phyloP scores from a whole-genome alignment of 2,888 invertebrate species.

The Andrena camellia region DNA sequence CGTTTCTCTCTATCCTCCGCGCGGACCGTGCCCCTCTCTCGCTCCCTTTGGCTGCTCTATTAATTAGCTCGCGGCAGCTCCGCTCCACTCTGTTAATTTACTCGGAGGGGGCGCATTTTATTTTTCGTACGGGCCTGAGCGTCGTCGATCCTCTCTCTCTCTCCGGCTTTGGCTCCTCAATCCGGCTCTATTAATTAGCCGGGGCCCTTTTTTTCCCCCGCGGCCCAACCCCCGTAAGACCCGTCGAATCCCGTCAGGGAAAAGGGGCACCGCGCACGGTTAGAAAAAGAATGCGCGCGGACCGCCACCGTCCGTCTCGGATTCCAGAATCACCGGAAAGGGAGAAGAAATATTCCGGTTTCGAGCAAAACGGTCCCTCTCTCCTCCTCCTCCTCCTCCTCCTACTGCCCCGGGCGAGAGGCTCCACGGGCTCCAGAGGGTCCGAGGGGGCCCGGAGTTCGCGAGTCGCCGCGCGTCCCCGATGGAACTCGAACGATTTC shows the following conservation, averaged over 20 bases:
- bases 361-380: constrained; percentile 39
- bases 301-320: constrained; percentile 41
- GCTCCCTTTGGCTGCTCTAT: constrained; percentile 47
- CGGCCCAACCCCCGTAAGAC: constrained; percentile 60
- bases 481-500: constrained; percentile 38
- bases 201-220: constrained; percentile 70
- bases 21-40: neutral
- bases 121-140: constrained; percentile 66
- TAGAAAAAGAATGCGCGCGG: constrained; percentile 49
- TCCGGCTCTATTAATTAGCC: constrained; percentile 76
- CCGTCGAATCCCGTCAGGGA: constrained; percentile 69
- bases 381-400: neutral
- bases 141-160: constrained; percentile 60
- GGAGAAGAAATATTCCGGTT: constrained; percentile 62
- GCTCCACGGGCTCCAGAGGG: neutral
- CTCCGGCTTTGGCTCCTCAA: constrained; percentile 52
- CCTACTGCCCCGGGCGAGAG: neutral
- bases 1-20: neutral
- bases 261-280: constrained; percentile 43
- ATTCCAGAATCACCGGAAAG: constrained; percentile 71
- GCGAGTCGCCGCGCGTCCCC: constrained; percentile 22
- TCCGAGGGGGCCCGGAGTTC: neutral
- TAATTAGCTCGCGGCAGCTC: constrained; percentile 74
- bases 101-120: constrained; percentile 67
- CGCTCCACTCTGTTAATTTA: constrained; percentile 73